Evolutionary conservation across 1,140 invertebrate species (phyloP), one percentile per base, ranked within the genome.

Genomic region (Globodera ellingtonae): DNA sequence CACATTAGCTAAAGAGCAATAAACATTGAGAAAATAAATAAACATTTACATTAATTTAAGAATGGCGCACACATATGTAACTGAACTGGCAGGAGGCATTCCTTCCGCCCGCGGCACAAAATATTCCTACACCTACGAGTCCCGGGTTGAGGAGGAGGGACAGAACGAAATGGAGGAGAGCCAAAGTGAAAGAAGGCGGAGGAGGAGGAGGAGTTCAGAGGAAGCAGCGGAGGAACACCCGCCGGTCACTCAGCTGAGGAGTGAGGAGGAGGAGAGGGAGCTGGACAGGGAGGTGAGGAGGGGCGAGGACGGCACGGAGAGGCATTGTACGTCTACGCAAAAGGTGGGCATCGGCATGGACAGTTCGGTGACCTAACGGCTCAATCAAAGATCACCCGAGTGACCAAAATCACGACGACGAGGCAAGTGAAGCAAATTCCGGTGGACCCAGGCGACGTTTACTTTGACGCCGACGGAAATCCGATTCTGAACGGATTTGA

Each of bases 341-440:
- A 88, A 89, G 59, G 86, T 87, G 24, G 62, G 75, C 56, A 46
- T 44, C 6, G 21, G 15, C 18, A 65, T 47, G n/a, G 66, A 47
- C 81, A 15, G 13, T 21, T 15, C 3, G 35, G 2, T 35, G 13
- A 18, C 10, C n/a, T n/a, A n/a, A 10, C 75, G 71, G 82, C 46
- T 71, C 9, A 70, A 35, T 21, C 89, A 74, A 59, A 89, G 86
- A 83, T 89, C 35, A 89, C 87, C 21, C 81, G 87, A 50, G 87
- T 89, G 52, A 89, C 87, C 72, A 89, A 89, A 80, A 84, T 89
- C n/a, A 89, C 87, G 48, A 89, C 87, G 18, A 89, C 87, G 18
- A 72, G 87, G 74, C 86, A 84, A 46, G 83, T 89, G 15, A 79
- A 86, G 70, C 87, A 89, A 80, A 83, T 89, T 47, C 88, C 88